Conservation (phyloP, 2,797 vertebrate species). For the Psittacula echo region DNA sequence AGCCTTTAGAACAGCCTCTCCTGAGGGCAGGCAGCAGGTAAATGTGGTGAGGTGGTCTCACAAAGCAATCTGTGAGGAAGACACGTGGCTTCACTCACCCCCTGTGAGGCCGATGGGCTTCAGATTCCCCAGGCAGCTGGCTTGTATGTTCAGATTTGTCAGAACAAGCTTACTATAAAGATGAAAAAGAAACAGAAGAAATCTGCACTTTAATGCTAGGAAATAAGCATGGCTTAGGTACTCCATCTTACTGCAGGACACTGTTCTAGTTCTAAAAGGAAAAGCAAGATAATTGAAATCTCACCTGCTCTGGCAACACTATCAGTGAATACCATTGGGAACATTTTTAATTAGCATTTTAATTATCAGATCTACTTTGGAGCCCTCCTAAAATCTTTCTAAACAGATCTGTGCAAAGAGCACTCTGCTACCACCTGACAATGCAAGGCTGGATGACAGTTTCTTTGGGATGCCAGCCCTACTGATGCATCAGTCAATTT, state of each 20-base stretch:
- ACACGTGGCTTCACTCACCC: background rate
- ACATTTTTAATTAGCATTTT: conserved; percentile 30
- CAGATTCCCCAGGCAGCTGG: background rate
- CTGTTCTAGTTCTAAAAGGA: background rate
- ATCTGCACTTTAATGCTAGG: background rate
- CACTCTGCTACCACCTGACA: background rate
- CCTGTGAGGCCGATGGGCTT: background rate
- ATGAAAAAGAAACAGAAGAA: background rate
- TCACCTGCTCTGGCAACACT: background rate
- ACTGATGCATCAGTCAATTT: background rate
- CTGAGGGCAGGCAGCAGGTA: background rate
- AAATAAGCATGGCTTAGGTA: background rate
- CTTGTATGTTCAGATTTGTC: background rate
- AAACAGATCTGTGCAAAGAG: background rate
- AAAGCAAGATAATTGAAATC: background rate
- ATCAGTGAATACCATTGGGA: background rate
- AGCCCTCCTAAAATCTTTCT: background rate
- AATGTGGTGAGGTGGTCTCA: background rate
- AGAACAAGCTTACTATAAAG: background rate
- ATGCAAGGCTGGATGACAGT: background rate
- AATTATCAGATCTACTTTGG: conserved; percentile 13
- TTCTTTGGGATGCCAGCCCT: background rate
- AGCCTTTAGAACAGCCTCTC: background rate
- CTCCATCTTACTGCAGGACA: background rate
- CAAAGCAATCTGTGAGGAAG: background rate